Evolutionary conservation across 2,113 vertebrate genomes (phyloP).

Genomic region (Neogobius melanostomus): DNA sequence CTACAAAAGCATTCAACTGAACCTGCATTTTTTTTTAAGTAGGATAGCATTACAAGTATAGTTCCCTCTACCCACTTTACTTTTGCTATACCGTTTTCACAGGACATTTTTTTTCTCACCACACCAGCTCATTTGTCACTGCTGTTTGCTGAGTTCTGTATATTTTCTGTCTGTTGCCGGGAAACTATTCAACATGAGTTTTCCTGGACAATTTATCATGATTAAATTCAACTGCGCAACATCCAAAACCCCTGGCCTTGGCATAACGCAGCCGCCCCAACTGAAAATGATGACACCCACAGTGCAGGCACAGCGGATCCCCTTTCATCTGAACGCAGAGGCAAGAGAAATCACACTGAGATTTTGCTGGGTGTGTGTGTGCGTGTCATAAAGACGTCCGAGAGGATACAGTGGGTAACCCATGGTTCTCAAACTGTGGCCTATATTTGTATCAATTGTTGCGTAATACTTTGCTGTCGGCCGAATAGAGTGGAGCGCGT

Average conservation of each 20-base stretch:
- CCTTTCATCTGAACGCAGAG: neutral
- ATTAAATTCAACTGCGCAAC: constrained; percentile 1
- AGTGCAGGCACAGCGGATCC: neutral
- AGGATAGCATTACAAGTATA: no score
- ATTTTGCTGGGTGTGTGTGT: neutral
- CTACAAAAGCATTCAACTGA: no score
- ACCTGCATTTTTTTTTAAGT: no score
- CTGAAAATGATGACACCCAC: neutral
- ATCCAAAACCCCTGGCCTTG: neutral
- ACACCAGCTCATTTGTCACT: neutral
- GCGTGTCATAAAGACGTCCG: constrained; percentile 10
- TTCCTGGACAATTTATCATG: neutral
- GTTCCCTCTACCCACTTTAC: no score
- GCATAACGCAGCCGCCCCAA: neutral
- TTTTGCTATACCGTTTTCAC: no score
- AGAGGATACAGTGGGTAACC: constrained; percentile 40
- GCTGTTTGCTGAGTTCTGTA: neutral
- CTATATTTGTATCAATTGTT: constrained; percentile 34
- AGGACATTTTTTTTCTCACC: neutral
- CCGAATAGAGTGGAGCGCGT: no score
- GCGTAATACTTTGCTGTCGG: no score
- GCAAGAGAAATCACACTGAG: neutral
- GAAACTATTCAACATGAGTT: neutral
- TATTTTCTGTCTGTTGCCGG: neutral
- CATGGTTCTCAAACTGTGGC: constrained; percentile 69